phyloP scores from a whole-genome alignment of 2,113 vertebrate genomes.

The Anguilla rostrata region DNA sequence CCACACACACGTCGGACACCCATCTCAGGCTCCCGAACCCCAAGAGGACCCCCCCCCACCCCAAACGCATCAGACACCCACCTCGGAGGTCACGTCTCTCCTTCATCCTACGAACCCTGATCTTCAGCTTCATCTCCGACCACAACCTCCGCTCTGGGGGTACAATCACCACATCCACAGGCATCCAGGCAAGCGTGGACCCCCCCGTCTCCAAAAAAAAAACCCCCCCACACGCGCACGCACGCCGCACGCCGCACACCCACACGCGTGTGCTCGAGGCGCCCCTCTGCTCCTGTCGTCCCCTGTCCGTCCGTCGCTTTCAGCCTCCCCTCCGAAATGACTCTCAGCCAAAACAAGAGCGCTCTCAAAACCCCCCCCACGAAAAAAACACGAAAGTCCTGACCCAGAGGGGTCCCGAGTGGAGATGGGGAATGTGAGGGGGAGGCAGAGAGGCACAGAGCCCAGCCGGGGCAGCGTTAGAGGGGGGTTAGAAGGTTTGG shows the following conservation, averaged over 20 bases:
- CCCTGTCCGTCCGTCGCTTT: too few relatives aligned
- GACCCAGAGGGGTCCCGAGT: not conserved
- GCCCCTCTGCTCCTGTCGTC: not conserved
- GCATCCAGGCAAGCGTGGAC: constrained; percentile 65
- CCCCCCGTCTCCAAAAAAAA: constrained; percentile 48
- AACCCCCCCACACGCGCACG: constrained; percentile 27
- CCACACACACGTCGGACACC: too few relatives aligned
- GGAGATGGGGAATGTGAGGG: not conserved
- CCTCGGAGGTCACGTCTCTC: constrained; percentile 83
- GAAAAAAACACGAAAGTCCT: constrained; percentile 22
- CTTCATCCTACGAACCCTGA: constrained; percentile 87
- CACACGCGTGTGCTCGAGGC: too few relatives aligned
- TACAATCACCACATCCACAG: constrained; percentile 80
- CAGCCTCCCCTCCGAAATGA: too few relatives aligned
- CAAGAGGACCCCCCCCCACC: not conserved
- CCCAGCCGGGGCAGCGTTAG: not conserved
- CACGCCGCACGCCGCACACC: not conserved
- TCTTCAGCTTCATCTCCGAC: constrained; percentile 88
- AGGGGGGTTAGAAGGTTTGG: not conserved
- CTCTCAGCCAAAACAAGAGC: not conserved
- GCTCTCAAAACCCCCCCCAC: not conserved
- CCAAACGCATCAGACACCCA: constrained; percentile 61
- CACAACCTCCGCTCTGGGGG: constrained; percentile 80
- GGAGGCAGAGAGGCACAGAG: constrained; percentile 33
- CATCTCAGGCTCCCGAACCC: not conserved